These are phyloP conservation scores for Lasius platythorax DNA, from an alignment of 2,888 invertebrate genomes.

Conservation along the genomic window DNA sequence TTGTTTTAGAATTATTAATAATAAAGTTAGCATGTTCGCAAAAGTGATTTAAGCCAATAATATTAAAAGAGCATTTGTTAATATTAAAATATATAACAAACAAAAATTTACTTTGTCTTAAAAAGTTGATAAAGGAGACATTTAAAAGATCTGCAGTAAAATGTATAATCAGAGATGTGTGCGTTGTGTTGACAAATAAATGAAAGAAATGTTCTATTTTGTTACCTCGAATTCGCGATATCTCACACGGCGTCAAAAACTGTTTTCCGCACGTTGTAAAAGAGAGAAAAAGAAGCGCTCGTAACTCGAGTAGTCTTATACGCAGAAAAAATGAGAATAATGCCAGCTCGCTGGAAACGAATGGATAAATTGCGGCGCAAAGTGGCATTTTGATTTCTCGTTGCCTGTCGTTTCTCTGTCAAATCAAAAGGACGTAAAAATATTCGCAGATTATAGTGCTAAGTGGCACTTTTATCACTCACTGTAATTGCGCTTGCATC, in stretches of 20 bases:
- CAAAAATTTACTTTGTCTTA: background rate
- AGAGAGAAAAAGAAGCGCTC: background rate
- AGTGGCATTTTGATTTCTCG: conserved; percentile 63
- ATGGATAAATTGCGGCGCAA: conserved; percentile 61
- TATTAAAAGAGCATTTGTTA: no score
- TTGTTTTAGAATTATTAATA: background rate
- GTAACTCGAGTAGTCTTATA: conserved; percentile 43
- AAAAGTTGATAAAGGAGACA: background rate
- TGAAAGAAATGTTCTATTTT: background rate
- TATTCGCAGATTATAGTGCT: conserved; percentile 69
- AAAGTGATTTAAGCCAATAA: no score
- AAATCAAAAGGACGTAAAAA: conserved; percentile 70
- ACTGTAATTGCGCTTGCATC: conserved; percentile 72
- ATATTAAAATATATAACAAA: background rate
- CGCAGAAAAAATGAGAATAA: conserved; percentile 10
- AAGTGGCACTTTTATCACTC: conserved; percentile 71
- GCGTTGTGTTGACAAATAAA: background rate
- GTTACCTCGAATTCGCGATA: conserved; percentile 2
- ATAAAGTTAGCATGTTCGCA: background rate
- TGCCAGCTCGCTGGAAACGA: conserved; percentile 57
- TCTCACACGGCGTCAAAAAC: conserved; percentile 30
- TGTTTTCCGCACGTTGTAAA: background rate
- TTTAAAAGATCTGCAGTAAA: background rate
- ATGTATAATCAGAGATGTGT: background rate
- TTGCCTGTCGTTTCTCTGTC: conserved; percentile 59